These are phyloP conservation scores for Oscheius sp. DNA, from an alignment of 2,888 invertebrate species.

Conservation along the genomic window DNA sequence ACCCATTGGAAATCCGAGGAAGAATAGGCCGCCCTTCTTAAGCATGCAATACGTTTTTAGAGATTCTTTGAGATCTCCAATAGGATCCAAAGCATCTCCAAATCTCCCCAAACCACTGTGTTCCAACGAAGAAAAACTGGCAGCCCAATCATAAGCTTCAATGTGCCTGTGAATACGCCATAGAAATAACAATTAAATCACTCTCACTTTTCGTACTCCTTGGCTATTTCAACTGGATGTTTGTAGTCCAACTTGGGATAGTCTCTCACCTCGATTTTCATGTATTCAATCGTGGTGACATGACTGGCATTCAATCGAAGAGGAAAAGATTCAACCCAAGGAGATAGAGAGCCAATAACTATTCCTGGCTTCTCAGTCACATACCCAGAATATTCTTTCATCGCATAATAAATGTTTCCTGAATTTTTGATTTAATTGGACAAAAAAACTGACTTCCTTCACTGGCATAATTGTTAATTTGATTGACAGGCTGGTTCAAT, in stretches of 20 bases:
- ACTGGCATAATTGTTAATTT: background rate
- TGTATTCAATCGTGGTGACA: slow-evolving; percentile 40
- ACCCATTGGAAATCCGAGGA: slow-evolving; percentile 20
- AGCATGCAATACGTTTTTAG: slow-evolving; percentile 26
- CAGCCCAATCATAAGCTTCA: slow-evolving; percentile 17
- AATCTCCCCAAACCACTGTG: slow-evolving; percentile 30
- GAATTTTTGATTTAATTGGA: background rate
- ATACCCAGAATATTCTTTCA: background rate
- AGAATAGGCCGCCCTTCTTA: slow-evolving; percentile 22
- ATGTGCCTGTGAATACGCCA: background rate
- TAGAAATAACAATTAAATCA: background rate
- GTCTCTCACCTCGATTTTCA: slow-evolving; percentile 26
- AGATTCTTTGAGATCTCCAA: slow-evolving; percentile 25
- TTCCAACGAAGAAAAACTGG: slow-evolving; percentile 24
- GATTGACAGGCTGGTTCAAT: background rate
- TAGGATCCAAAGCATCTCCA: slow-evolving; percentile 27
- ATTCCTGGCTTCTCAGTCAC: slow-evolving; percentile 31
- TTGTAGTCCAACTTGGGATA: slow-evolving; percentile 30
- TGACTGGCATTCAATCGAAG: slow-evolving; percentile 27
- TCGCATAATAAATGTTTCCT: too few relatives aligned
- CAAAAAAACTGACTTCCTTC: background rate
- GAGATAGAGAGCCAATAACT: slow-evolving; percentile 43
- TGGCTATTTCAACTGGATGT: slow-evolving; percentile 33
- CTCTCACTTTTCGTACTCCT: slow-evolving; percentile 1
- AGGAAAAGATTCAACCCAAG: slow-evolving; percentile 47